Evolutionary conservation across 2,888 invertebrate genomes (phyloP).

Genomic region (Drosophila melanocephala): DNA sequence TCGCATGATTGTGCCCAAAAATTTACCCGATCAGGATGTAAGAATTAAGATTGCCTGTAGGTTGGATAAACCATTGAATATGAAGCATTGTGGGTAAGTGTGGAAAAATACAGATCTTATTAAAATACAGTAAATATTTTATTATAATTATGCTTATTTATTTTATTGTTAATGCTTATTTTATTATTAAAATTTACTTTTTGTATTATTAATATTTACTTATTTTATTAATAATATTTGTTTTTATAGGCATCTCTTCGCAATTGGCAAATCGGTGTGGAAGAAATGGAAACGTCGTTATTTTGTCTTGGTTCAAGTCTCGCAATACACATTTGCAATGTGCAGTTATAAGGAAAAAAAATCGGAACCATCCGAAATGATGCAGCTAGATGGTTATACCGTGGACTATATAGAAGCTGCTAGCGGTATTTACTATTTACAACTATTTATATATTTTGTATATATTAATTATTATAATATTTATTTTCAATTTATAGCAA

Average conservation of each 20-base stretch:
- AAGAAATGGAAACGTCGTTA: conserved; percentile 99
- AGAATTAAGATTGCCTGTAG: conserved; percentile 98
- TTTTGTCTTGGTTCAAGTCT: conserved; percentile 99
- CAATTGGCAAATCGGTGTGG: conserved; percentile 98
- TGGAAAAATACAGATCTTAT: conserved; percentile 15
- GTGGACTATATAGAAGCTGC: conserved; percentile 99
- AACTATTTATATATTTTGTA: not conserved
- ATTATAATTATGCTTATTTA: not conserved
- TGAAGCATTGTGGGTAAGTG: conserved; percentile 98
- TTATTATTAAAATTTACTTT: not conserved
- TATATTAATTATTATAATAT: not conserved
- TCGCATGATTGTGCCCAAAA: conserved; percentile 98
- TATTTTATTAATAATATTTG: not conserved
- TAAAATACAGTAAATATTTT: not conserved
- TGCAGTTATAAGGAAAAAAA: conserved; percentile 99
- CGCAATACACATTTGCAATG: conserved; percentile 99
- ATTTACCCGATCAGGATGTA: conserved; percentile 97
- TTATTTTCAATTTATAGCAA: conserved; percentile 87
- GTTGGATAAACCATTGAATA: conserved; percentile 99
- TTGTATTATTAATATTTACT: not conserved
- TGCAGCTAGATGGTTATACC: conserved; percentile 99
- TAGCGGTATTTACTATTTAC: conserved; percentile 89
- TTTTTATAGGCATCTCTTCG: conserved; percentile 90
- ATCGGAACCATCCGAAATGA: conserved; percentile 99
- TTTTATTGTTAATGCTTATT: not conserved